Evolutionary conservation across 2,888 invertebrate genomes (phyloP).

Genomic region (Mesorhabditis spiculigera): DNA sequence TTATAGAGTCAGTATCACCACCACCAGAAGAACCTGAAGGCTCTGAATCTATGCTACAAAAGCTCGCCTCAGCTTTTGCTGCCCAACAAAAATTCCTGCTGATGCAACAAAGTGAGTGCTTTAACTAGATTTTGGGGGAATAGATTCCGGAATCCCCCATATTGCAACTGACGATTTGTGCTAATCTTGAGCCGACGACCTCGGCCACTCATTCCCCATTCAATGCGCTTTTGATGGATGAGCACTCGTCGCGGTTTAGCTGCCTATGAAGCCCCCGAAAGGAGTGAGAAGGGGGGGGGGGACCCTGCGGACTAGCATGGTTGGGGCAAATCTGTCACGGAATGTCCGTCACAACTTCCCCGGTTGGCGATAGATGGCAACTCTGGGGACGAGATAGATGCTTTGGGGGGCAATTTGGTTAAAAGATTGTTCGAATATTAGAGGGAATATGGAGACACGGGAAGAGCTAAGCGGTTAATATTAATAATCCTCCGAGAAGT

Average conservation of each 20-base stretch:
- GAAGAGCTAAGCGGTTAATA: too few relatives aligned
- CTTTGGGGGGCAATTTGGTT: too few relatives aligned
- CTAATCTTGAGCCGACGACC: background rate
- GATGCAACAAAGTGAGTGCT: slow-evolving; percentile 30
- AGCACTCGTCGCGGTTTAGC: background rate
- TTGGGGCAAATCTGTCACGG: background rate
- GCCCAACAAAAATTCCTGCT: slow-evolving; percentile 37
- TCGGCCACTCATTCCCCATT: background rate
- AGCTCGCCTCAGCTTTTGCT: slow-evolving; percentile 31
- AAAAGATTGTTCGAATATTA: too few relatives aligned
- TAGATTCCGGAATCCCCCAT: slow-evolving; percentile 1
- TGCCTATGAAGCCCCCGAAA: background rate
- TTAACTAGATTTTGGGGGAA: background rate
- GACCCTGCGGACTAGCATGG: background rate
- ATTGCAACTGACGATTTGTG: background rate
- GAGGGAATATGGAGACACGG: too few relatives aligned
- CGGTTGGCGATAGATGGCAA: too few relatives aligned
- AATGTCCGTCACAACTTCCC: too few relatives aligned
- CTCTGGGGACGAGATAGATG: too few relatives aligned
- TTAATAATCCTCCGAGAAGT: too few relatives aligned
- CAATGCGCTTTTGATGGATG: slow-evolving; percentile 6
- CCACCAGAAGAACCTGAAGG: slow-evolving; percentile 18
- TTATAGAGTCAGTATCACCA: background rate
- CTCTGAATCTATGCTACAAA: slow-evolving; percentile 26
- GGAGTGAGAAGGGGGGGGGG: background rate